These are phyloP conservation scores for Melanchra persicariae DNA, from an alignment of 2,888 invertebrate genomes.

Conservation along the genomic window DNA sequence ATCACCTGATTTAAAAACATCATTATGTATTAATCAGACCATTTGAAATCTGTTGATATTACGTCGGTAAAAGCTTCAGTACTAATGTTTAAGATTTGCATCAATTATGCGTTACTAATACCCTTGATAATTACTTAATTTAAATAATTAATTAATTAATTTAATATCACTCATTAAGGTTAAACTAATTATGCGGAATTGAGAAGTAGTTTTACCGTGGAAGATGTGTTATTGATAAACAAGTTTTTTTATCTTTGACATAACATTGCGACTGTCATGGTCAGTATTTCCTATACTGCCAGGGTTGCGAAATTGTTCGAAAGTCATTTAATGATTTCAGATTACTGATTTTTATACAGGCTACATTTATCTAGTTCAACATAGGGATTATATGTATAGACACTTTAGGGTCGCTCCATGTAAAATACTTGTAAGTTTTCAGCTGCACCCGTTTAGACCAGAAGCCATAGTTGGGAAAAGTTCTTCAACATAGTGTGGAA, in stretches of 20 bases:
- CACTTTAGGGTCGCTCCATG: too few species aligned
- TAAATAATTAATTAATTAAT: conserved; percentile 38
- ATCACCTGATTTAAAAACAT: neutral
- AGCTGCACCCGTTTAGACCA: too few species aligned
- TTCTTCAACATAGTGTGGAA: too few species aligned
- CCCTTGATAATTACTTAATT: conserved; percentile 13
- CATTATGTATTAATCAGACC: conserved; percentile 20
- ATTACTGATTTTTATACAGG: too few species aligned
- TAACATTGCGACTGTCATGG: neutral
- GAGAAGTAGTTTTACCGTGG: neutral
- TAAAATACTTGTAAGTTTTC: too few species aligned
- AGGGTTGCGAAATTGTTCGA: too few species aligned
- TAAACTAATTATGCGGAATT: conserved; percentile 8
- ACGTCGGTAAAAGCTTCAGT: conserved; percentile 32
- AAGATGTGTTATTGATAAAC: neutral
- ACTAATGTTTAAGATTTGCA: conserved; percentile 39
- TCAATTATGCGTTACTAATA: conserved; percentile 41
- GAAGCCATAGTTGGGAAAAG: too few species aligned
- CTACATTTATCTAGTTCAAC: too few species aligned
- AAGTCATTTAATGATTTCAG: too few species aligned
- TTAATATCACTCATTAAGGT: conserved; percentile 6
- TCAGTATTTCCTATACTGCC: too few species aligned
- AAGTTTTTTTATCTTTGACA: neutral
- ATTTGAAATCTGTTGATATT: conserved; percentile 47
- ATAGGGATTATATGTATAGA: too few species aligned